These are phyloP conservation scores for Eupeodes corollae DNA, from an alignment of 1,140 invertebrate species.

Conservation along the genomic window DNA sequence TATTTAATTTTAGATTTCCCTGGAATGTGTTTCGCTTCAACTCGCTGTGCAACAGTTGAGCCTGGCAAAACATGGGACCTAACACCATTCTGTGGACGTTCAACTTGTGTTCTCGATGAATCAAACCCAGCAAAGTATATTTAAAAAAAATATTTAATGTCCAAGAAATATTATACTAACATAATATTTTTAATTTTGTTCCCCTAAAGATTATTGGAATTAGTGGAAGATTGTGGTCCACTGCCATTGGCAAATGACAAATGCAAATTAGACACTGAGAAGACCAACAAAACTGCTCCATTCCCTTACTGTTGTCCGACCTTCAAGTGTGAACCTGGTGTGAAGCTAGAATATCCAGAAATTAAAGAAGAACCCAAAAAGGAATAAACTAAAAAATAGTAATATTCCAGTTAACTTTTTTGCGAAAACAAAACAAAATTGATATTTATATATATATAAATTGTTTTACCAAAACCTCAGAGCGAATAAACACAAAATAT, in stretches of 20 bases:
- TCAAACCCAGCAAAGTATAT: conserved; percentile 46
- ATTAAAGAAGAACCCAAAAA: conserved; percentile 46
- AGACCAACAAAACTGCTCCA: conserved; percentile 75
- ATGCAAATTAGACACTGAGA: conserved; percentile 71
- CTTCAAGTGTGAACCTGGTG: conserved; percentile 74
- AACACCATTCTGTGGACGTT: conserved; percentile 74
- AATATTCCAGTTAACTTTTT: too few relatives aligned
- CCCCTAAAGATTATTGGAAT: conserved; percentile 53
- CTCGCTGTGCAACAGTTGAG: conserved; percentile 74
- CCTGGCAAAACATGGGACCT: conserved; percentile 73
- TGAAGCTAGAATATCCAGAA: conserved; percentile 73
- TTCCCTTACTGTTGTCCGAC: conserved; percentile 76
- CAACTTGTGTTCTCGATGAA: conserved; percentile 67
- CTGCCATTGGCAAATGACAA: conserved; percentile 73
- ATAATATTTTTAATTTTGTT: neutral
- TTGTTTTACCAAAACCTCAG: too few relatives aligned
- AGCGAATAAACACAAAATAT: too few relatives aligned
- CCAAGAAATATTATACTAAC: neutral
- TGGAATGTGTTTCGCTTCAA: conserved; percentile 78
- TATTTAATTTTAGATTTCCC: conserved; percentile 64
- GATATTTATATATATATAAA: too few relatives aligned
- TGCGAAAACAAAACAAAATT: too few relatives aligned
- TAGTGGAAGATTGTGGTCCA: conserved; percentile 79
- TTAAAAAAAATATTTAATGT: neutral
- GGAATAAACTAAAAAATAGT: conserved; percentile 8